phyloP scores from a whole-genome alignment of 30 jellyfish, hydroid and myxozoan genomes.

The Aurelia aurita complex sp. Pacific region DNA sequence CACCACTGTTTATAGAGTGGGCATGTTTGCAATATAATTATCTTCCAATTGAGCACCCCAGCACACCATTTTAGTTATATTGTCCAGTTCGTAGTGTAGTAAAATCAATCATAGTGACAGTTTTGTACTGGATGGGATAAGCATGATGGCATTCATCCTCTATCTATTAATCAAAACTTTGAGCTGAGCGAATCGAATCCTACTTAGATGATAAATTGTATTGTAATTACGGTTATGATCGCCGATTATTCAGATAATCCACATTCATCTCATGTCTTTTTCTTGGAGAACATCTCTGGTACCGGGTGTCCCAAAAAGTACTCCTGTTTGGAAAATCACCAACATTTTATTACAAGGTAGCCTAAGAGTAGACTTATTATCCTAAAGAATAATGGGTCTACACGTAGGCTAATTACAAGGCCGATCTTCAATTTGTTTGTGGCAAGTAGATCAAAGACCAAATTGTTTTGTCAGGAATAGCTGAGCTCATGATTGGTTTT shows the following conservation, averaged over 20 bases:
- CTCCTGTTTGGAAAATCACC: too few species aligned
- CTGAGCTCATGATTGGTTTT: too few species aligned
- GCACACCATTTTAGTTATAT: background rate
- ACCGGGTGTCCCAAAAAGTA: background rate
- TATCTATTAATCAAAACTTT: background rate
- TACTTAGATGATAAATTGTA: conserved; percentile 44
- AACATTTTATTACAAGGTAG: too few species aligned
- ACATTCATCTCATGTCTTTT: background rate
- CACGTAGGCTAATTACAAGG: too few species aligned
- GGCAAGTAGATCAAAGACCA: too few species aligned
- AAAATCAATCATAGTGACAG: background rate
- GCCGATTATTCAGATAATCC: conserved; percentile 37
- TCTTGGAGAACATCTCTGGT: background rate
- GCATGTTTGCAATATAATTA: too few species aligned
- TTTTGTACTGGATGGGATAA: conserved; percentile 39
- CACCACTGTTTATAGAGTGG: too few species aligned
- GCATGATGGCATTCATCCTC: conserved; percentile 2
- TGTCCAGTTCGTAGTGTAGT: conserved; percentile 1
- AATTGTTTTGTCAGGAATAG: too few species aligned
- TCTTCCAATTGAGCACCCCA: too few species aligned
- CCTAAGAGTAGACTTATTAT: too few species aligned
- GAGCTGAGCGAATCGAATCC: conserved; percentile 43
- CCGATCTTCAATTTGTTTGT: too few species aligned
- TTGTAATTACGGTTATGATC: conserved; percentile 59
- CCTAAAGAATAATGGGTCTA: too few species aligned